Base-by-base conservation (phyloP, 2,113 vertebrate genomes). In the Balaeniceps rex region DNA sequence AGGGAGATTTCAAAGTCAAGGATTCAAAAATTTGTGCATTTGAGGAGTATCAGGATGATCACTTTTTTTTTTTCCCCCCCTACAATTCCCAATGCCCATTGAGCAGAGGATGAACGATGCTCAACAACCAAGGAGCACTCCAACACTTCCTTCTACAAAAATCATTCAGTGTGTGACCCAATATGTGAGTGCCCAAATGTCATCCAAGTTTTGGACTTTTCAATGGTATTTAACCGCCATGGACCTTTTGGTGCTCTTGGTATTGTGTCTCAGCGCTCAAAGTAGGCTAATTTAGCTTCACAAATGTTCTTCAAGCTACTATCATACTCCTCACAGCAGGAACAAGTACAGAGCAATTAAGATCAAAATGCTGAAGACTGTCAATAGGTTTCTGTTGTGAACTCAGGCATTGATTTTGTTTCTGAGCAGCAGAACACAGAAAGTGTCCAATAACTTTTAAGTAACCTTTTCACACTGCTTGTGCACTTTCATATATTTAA, bases 291-390 rank as follows among this genome's bases (percentile, higher is more conserved):
- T 93, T 92, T 95, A 63, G 84, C 83, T 64, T 91, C 92, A 92
- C 72, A 92, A 78, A 91, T 83, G 63, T 91, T 85, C 81, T 83
- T 68, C 90, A 77, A 69, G 72, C 42, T 80, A 87, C 87, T 93
- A 93, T 77, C 78, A 88, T 91, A 88, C 55, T 90, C 82, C 84
- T 86, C 36, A 5, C 91, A 96, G 77, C 60, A 83, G 63, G 87
- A 91, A 89, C 75, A 93, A 93, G 85, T 69, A 86, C 74, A 93
- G 79, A 97, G 87, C 94, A 96, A 96, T 96, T 95, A 96, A 93
- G 82, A 95, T 85, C 84, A 96, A 91, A 95, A 95, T 70, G 75
- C 71, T 94, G 42, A 88, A 91, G 66, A 63, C 10, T 80, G 87
- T 95, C 94, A 93, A 95, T 90, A 91, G 58, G 87, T 42, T 95